Evolutionary conservation across 2,888 invertebrate genomes (phyloP), one percentile per base, ranked within the genome.

Genomic region (Polylopha cassiicola): DNA sequence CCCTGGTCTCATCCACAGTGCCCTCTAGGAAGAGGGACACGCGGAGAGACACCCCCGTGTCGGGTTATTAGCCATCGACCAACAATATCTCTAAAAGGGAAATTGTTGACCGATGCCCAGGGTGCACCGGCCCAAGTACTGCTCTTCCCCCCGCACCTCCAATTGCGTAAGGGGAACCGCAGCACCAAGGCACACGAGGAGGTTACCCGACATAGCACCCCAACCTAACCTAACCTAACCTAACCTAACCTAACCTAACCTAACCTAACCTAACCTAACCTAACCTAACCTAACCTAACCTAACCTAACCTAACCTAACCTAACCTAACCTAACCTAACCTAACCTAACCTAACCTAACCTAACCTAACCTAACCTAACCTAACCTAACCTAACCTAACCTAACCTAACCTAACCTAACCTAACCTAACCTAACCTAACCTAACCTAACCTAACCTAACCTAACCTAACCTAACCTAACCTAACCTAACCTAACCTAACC

Each of bases 381-480:
- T 30, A 30, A 30, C 30, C 30, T 30, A 30, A 30, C 30, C 30
- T 30, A 30, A 30, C 30, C 30, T 30, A 30, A 30, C 30, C 30
- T 30, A 30, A 30, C 30, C 30, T 30, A 30, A 30, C 30, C 30
- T 30, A 30, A 30, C 30, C 30, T 30, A 30, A 30, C 30, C 30
- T 30, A 30, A 30, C 30, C 33, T 33, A 33, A 33, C 33, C 33
- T 33, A 33, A 33, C 33, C 33, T 33, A 33, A 33, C 33, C 33
- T 33, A 33, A 33, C 33, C 33, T 33, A 33, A 33, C 33, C 33
- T 33, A 33, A 33, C 33, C 33, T 33, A 33, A 33, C 33, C 33
- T 33, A 33, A 33, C 33, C 33, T 33, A 33, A 33, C 33, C 33
- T 33, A 33, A 33, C 33, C 33, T 33, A 33, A 33, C 33, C 33